These are phyloP conservation scores for Daboia siamensis DNA, from an alignment of 2,113 vertebrate species.

Conservation along the genomic window DNA sequence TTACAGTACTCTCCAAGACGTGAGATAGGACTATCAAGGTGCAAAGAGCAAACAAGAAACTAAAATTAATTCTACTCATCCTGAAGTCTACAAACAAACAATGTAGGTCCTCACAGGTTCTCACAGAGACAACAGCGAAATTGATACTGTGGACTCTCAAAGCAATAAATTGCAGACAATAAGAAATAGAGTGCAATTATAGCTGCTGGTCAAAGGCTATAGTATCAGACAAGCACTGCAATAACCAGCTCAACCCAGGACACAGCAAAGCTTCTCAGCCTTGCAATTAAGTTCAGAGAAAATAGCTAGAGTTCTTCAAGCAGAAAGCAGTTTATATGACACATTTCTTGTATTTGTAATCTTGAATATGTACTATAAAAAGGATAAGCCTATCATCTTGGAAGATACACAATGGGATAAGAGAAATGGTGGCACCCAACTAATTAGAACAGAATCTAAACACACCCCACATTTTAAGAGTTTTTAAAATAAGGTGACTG, in stretches of 20 bases:
- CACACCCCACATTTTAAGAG: neutral
- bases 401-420: neutral
- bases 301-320: slow-evolving; percentile 27
- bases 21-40: slow-evolving; percentile 54
- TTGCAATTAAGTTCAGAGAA: neutral
- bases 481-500: neutral
- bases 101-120: slow-evolving; percentile 29
- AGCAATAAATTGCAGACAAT: slow-evolving; percentile 48
- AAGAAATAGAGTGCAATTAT: slow-evolving; percentile 50
- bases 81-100: slow-evolving; percentile 27
- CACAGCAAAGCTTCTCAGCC: neutral
- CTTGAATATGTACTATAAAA: neutral
- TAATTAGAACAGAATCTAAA: neutral
- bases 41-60: slow-evolving; percentile 43
- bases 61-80: slow-evolving; percentile 43
- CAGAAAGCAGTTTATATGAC: neutral
- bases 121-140: slow-evolving; percentile 47
- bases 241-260: slow-evolving; percentile 26
- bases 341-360: neutral
- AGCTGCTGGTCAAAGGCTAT: slow-evolving; percentile 35
- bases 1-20: slow-evolving; percentile 48
- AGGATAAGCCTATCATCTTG: neutral
- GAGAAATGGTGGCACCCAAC: neutral
- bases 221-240: slow-evolving; percentile 25
- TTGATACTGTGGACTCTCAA: slow-evolving; percentile 45